A percentile compares a stretch with the other conserved stretches of the same genome.
These are phyloP conservation scores for Protonemura montana DNA, from an alignment of 2,888 invertebrate genomes.

Conservation along the genomic window DNA sequence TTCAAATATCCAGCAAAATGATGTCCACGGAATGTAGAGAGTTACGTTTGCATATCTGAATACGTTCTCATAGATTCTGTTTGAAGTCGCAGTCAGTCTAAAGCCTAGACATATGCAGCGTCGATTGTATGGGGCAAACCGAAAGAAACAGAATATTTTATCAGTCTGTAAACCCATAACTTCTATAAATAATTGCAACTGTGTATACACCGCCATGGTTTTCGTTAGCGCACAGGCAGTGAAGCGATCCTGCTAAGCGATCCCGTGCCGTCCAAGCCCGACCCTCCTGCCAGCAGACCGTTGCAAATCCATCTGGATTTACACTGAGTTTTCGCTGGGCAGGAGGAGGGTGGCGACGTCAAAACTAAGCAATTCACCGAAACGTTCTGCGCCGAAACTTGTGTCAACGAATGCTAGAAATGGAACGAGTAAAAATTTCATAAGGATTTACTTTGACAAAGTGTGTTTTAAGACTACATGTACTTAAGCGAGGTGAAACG, in stretches of 20 bases:
- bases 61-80: background rate
- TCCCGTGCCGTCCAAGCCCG: background rate
- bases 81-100: background rate
- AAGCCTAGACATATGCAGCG: background rate
- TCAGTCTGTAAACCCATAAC: background rate
- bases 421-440: background rate
- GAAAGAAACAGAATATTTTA: slow-evolving; percentile 4
- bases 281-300: background rate
- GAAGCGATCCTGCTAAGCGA: background rate
- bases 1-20: background rate
- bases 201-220: background rate
- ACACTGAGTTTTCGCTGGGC: background rate
- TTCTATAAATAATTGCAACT: background rate
- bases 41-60: background rate
- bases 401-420: background rate
- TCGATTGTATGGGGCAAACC: background rate
- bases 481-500: background rate
- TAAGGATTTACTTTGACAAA: slow-evolving; percentile 4
- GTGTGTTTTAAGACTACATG: background rate
- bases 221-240: background rate
- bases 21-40: background rate
- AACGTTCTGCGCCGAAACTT: background rate
- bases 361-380: background rate
- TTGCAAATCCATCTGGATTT: background rate
- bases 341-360: background rate